Percentiles rank a stretch among this genome's conserved stretches.
Conservation (phyloP, 2,113 vertebrate genomes). For the Ptilonorhynchus violaceus region DNA sequence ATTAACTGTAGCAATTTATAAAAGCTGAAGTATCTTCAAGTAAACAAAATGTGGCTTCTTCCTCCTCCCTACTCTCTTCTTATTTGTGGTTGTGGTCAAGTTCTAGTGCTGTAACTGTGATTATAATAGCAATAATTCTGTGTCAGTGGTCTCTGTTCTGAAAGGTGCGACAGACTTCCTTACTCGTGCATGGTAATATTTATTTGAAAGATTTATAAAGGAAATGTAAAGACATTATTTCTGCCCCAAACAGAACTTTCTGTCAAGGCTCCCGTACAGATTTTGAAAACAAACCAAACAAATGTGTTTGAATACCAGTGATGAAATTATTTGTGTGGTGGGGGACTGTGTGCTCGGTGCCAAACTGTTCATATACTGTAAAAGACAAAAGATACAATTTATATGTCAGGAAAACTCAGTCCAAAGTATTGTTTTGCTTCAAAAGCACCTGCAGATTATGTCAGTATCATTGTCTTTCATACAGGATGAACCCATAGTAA, state of each 20-base stretch:
- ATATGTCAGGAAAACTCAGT: background rate
- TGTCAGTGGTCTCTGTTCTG: background rate
- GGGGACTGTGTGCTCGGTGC: background rate
- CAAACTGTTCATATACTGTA: background rate
- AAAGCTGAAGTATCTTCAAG: background rate
- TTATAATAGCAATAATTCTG: background rate
- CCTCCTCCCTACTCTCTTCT: background rate
- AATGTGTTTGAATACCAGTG: background rate
- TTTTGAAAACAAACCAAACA: conserved; percentile 25
- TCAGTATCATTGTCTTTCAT: background rate
- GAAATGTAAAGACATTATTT: background rate
- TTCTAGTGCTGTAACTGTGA: background rate
- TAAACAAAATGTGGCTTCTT: background rate
- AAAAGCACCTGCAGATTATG: background rate
- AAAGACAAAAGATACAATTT: background rate
- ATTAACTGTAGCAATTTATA: background rate
- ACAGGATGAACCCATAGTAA: background rate
- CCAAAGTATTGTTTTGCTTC: background rate
- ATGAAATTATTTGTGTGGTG: background rate
- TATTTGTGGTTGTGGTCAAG: background rate
- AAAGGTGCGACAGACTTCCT: background rate
- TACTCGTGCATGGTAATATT: background rate
- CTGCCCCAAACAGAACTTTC: background rate
- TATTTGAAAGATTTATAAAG: conserved; percentile 3
- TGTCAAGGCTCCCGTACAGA: conserved; percentile 3